Evolutionary conservation across 2,888 invertebrate genomes (phyloP), one percentile per base, ranked within the genome.

Genomic region (Elaeidobius kamerunicus): DNA sequence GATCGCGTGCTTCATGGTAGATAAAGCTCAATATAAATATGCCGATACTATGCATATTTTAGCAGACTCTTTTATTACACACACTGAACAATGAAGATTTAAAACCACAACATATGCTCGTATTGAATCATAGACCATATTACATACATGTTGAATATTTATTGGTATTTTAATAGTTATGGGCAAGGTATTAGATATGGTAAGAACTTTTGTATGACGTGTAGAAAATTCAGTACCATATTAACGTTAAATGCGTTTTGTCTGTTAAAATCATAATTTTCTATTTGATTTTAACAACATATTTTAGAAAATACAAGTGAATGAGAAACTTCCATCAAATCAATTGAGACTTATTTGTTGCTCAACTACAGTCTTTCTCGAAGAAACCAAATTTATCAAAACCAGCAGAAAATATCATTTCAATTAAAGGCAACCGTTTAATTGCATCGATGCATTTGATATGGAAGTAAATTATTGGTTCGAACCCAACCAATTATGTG

Each of bases 371-470:
- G n/a, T n/a, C n/a, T n/a, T n/a, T n/a, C n/a, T n/a, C n/a, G n/a
- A 14, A 7, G 27, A 36, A 36, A 27, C 19, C 16, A 52, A 46
- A 52, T 46, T 46, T 46, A 52, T 52, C 45, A 46, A 46, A 47
- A 51, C 27, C 39, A 44, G n/a, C n/a, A 47, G 44, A 44, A 56
- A 56, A 52, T 52, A 56, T 52, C 16, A 48, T 56, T 52, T 56
- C 48, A 44, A 52, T 52, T 56, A 52, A 50, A 40, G 45, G n/a
- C n/a, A 41, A 41, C 36, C 20, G 38, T 39, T 42, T 51, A 51
- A 51, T 51, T 48, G 52, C 52, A 48, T 38, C 55, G 44, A 47
- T 47, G 55, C 55, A 56, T 56, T 56, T 56, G 56, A 56, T 56
- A 44, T 46, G 38, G 35, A 30, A 50, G 52, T 52, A 52, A 56